Evolutionary conservation across 2,113 vertebrate species (phyloP).

Genomic region (Sapajus apella): DNA sequence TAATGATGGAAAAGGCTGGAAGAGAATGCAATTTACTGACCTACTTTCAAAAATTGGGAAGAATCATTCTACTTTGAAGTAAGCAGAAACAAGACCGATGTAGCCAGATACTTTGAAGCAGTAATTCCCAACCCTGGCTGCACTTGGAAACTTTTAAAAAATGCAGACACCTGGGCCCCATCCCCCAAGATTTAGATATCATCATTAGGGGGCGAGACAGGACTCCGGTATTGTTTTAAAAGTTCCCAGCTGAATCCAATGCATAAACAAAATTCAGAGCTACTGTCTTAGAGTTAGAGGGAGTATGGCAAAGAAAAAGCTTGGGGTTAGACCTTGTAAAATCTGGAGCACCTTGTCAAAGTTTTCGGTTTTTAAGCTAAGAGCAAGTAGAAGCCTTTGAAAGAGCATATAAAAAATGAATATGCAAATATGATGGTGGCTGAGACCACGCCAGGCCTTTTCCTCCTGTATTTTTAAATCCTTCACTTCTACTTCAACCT

Average conservation of each 20-base stretch:
- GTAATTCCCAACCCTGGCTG: neutral
- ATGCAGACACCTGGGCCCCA: neutral
- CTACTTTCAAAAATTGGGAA: neutral
- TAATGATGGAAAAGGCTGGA: neutral
- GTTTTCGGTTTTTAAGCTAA: conserved; percentile 9
- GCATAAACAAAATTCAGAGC: neutral
- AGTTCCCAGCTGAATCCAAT: neutral
- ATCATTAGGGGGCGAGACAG: neutral
- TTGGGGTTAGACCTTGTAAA: neutral
- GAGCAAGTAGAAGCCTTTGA: neutral
- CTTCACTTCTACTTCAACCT: neutral
- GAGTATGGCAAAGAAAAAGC: neutral
- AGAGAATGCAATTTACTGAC: neutral
- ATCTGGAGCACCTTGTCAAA: neutral
- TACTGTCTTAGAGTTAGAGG: neutral
- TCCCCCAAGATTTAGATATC: neutral
- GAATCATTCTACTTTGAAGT: neutral
- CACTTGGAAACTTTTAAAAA: neutral
- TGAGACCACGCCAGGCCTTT: neutral
- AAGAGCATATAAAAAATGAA: neutral
- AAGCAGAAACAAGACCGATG: neutral
- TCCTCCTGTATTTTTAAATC: neutral
- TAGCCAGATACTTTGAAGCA: neutral
- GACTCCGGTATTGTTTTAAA: neutral
- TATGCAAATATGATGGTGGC: neutral